phyloP scores from a whole-genome alignment of 2,888 invertebrate genomes.

The Gryllus longicercus region DNA sequence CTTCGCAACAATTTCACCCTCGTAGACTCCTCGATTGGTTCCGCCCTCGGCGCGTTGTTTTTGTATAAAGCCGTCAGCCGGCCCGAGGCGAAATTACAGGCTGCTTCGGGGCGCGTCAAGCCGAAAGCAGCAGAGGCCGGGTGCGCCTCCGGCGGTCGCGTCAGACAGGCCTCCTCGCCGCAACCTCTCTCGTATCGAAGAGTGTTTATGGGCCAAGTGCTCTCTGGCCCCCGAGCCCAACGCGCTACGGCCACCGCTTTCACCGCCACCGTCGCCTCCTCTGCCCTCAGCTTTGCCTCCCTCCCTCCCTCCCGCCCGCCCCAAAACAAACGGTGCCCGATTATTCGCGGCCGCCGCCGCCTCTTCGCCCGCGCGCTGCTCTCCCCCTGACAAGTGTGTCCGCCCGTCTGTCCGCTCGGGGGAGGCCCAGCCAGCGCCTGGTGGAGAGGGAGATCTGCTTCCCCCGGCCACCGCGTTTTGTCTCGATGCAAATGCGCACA shows the following conservation, averaged over 20 bases:
- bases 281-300: background rate
- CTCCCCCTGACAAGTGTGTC: conserved; percentile 17
- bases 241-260: background rate
- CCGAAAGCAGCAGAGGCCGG: background rate
- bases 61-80: conserved; percentile 7
- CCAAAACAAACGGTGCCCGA: conserved; percentile 2
- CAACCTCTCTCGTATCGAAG: background rate
- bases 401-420: conserved; percentile 4
- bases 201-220: conserved; percentile 17
- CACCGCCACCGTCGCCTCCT: background rate
- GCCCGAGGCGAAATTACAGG: background rate
- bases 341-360: conserved; percentile 1
- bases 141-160: background rate
- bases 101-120: background rate
- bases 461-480: background rate
- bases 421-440: too few species aligned
- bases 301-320: background rate
- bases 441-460: background rate
- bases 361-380: background rate
- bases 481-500: conserved; percentile 17
- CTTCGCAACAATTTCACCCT: background rate
- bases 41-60: background rate
- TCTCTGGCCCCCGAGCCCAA: background rate
- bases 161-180: background rate
- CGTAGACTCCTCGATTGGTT: background rate